These are phyloP conservation scores for Bemisia tabaci DNA, from an alignment of 1,140 invertebrate genomes.

Conservation along the genomic window DNA sequence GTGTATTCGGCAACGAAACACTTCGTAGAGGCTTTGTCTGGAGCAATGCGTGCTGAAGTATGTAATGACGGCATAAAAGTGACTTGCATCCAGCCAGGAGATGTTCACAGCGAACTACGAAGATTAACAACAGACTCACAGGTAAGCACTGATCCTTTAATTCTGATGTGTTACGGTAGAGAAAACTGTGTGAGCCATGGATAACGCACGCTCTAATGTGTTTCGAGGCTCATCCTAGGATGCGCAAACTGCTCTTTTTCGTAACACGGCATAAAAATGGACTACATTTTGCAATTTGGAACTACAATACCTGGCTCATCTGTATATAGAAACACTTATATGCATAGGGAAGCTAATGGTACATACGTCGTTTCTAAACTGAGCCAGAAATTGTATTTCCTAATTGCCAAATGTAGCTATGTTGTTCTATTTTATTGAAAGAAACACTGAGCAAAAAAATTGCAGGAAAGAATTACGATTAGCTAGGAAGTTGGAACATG, in stretches of 20 bases:
- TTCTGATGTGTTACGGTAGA: background rate
- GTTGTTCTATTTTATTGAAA: background rate
- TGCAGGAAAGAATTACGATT: too few species aligned
- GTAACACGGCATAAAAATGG: background rate
- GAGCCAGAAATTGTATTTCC: too few species aligned
- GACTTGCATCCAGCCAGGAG: slow-evolving; percentile 24
- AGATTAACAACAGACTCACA: slow-evolving; percentile 18
- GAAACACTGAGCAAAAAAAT: background rate
- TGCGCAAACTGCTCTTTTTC: background rate
- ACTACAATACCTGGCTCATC: too few species aligned
- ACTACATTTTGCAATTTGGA: too few species aligned
- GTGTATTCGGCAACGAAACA: slow-evolving; percentile 24
- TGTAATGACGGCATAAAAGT: slow-evolving; percentile 20
- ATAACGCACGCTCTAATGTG: background rate
- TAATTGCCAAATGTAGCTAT: too few species aligned
- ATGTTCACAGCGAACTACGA: slow-evolving; percentile 20
- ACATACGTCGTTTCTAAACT: too few species aligned
- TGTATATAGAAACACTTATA: too few species aligned
- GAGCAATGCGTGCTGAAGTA: slow-evolving; percentile 20
- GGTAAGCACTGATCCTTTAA: too few species aligned
- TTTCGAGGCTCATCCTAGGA: background rate
- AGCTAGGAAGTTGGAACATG: too few species aligned
- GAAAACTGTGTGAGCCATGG: background rate
- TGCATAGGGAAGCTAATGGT: too few species aligned
- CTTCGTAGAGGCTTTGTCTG: slow-evolving; percentile 21